Evolutionary conservation across 2,888 invertebrate genomes (phyloP), one percentile per base, ranked within the genome.

Genomic region (Coleophora flavipennella): DNA sequence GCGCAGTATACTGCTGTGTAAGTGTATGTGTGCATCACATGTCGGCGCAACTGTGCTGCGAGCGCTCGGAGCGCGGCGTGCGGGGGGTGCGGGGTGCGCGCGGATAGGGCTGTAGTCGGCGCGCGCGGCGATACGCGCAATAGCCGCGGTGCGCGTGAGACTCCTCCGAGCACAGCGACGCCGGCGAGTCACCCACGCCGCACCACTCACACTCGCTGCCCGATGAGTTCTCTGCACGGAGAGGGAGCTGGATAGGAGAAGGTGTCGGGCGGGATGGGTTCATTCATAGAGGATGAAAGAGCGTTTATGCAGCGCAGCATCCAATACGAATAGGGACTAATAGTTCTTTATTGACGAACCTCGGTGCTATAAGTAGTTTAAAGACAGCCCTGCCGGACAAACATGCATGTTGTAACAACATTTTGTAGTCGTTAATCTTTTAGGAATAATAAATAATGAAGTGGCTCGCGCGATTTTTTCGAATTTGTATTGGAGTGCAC

Each of bases 151-250:
- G 52, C 36, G 42, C 41, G 33, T 42, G 41, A 37, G 49, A 39
- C 33, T 40, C 40, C 34, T 43, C 47, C 36, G 55, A 48, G 33
- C 50, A 46, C 38, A 45, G 51, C 32, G 53, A 49, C 33, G 46
- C 43, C 28, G 53, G 53, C 35, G 53, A 56, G 43, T 50, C 60
- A 37, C 45, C 54, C 48, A 60, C 51, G 36, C 65, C 74, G 64
- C 73, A 70, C 69, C 76, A 77, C 64, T 62, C 63, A 53, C 77
- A 76, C 53, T 69, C 67, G 33, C 55, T 61, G 50, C 63, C 61
- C 53, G 53, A 65, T 43, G 75, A 74, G 49, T 80, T 73, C 36
- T 61, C 69, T 57, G 78, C 80, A 79, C 72, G 44, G 50, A 56
- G 52, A 42, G 44, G 50, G 44, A 45, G 45, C 50, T 34, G 40